Evolutionary conservation across 2,797 vertebrate species (phyloP).

Genomic region (Sebastes wilsoni): DNA sequence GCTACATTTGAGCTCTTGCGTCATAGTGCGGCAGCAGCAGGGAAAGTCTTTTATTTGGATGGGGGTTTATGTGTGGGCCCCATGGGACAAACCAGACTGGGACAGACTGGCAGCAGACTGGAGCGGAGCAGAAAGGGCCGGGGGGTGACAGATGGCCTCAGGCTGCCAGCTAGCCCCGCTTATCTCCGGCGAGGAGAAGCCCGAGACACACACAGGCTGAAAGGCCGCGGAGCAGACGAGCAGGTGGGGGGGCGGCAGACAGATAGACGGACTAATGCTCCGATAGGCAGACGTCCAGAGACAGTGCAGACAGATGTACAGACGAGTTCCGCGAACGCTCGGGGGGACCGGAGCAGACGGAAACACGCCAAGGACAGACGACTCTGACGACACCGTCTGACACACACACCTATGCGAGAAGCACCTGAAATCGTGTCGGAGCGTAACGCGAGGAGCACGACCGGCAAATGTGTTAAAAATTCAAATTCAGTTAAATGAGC

Average conservation of each 20-base stretch:
- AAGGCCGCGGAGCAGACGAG: slow-evolving; percentile 58
- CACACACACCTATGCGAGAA: slow-evolving; percentile 26
- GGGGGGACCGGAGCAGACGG: slow-evolving; percentile 5
- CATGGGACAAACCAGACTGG: slow-evolving; percentile 49
- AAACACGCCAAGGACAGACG: slow-evolving; percentile 38
- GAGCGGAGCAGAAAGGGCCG: slow-evolving; percentile 45
- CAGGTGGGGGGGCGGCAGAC: slow-evolving; percentile 66
- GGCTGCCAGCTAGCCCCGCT: slow-evolving; percentile 71
- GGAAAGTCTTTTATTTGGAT: slow-evolving; percentile 26
- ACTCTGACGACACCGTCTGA: slow-evolving; percentile 39
- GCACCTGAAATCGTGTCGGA: slow-evolving; percentile 65
- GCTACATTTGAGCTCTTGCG: slow-evolving; percentile 3
- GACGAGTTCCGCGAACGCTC: slow-evolving; percentile 17
- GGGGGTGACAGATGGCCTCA: slow-evolving; percentile 71
- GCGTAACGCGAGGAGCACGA: slow-evolving; percentile 44
- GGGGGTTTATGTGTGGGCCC: slow-evolving; percentile 38
- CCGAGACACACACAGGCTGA: slow-evolving; percentile 58
- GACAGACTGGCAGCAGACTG: slow-evolving; percentile 53
- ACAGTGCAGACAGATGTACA: slow-evolving; percentile 46
- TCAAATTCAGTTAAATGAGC: slow-evolving; percentile 53
- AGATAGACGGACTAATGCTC: slow-evolving; percentile 64
- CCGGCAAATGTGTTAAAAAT: slow-evolving; percentile 38
- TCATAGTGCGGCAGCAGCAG: background rate
- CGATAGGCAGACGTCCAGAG: slow-evolving; percentile 55
- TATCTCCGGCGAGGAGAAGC: slow-evolving; percentile 66